Evolutionary conservation across 2,113 vertebrate genomes (phyloP), one percentile per base, ranked within the genome.

Genomic region (Nyctereutes procyonoides): DNA sequence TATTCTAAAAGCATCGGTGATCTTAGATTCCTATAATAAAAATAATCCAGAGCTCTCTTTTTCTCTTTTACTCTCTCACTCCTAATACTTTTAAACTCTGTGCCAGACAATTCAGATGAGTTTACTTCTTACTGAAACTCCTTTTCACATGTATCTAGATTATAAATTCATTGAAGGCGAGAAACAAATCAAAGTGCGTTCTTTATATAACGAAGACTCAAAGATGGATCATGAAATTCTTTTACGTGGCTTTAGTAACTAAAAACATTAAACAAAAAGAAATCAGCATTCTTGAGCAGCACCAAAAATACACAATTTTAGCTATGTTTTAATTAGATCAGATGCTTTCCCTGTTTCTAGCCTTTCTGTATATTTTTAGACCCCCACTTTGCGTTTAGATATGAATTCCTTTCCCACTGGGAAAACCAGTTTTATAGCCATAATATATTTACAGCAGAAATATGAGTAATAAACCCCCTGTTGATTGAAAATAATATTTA

Each of bases 371-470:
- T 20, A 62, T 20, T 83, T 63, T 32, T 60, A 88, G 60, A 48
- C n/a, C 2, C 32, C 26, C 3, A 58, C 30, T 81, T 84, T 90
- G 12, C 22, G 71, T 67, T 53, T 84, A 53, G 24, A 88, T 56
- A 80, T 28, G 38, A 60, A 60, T 63, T 88, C 10, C 14, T 77
- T 91, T 76, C 51, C 17, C 7, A 8, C 53, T 38, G 91, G 22
- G 58, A 96, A 90, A 93, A 73, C 5, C 51, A 67, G 16, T 74
- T 96, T 96, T 58, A 88, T 86, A 97, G 76, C 32, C 55, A 14
- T 69, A 92, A 90, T 94, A 82, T 71, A 93, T 93, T 96, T 97
- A 73, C 51, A 83, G 30, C 67, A 83, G 35, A 96, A 97, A 95
- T 85, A 67, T 74, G 88, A 77, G 35, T 88, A 91, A 62, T 85